phyloP scores from a whole-genome alignment of 30 jellyfish, hydroid and myxozoan genomes.

The Cassiopea xamachana region DNA sequence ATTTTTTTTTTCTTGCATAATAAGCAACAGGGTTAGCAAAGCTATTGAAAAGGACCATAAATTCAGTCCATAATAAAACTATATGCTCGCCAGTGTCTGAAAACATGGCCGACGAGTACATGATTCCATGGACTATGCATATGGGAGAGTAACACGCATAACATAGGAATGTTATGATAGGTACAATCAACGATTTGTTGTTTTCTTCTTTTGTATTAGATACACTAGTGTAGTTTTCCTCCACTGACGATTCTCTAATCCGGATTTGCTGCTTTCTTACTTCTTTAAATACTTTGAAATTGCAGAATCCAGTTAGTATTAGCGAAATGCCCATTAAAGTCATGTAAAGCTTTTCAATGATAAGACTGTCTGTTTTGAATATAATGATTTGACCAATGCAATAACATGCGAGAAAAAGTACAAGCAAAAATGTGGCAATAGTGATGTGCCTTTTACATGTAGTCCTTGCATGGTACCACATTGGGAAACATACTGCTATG shows the following conservation, averaged over 20 bases:
- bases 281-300: constrained; percentile 1
- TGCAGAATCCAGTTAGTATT: background rate
- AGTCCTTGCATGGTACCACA: constrained; percentile 20
- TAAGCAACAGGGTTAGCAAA: constrained; percentile 15
- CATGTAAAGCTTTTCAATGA: background rate
- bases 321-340: background rate
- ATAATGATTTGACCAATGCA: background rate
- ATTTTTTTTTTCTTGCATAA: constrained; percentile 2
- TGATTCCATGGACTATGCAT: too few species aligned
- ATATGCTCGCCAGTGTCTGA: too few species aligned
- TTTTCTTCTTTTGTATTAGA: background rate
- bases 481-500: constrained; percentile 1
- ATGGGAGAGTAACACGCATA: background rate
- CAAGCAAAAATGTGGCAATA: background rate
- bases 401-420: background rate
- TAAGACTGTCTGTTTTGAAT: background rate
- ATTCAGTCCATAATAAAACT: background rate
- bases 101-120: too few species aligned
- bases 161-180: background rate
- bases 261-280: background rate
- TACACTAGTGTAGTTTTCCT: background rate
- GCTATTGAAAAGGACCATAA: background rate
- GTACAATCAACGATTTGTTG: background rate
- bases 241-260: background rate
- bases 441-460: constrained; percentile 18